phyloP scores from a whole-genome alignment of 2,113 vertebrate genomes.

The Petaurus breviceps region DNA sequence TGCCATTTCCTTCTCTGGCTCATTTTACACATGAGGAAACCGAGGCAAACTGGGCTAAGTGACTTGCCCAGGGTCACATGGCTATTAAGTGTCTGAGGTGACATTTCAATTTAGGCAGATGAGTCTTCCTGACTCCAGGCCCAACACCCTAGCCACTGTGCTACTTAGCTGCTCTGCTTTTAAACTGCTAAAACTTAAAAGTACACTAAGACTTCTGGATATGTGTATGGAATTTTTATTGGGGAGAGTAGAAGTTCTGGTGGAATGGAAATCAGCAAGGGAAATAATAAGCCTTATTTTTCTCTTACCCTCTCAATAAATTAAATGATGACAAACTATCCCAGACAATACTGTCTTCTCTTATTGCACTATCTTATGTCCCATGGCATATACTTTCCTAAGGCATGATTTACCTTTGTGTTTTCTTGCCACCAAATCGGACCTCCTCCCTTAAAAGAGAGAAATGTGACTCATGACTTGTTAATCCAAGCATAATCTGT shows the following conservation, averaged over 20 bases:
- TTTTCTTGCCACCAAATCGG: constrained; percentile 97
- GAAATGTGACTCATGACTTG: constrained; percentile 97
- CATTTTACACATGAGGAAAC: not conserved
- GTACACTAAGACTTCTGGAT: too few relatives aligned
- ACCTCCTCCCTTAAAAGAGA: constrained; percentile 99
- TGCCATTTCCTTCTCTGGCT: not conserved
- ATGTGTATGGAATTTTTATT: too few relatives aligned
- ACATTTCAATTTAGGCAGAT: too few relatives aligned
- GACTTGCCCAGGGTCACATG: not conserved
- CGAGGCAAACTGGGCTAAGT: not conserved
- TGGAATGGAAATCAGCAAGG: too few relatives aligned
- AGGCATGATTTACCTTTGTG: constrained; percentile 90
- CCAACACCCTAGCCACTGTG: too few relatives aligned
- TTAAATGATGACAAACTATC: not conserved
- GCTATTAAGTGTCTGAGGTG: not conserved
- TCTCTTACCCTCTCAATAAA: not conserved
- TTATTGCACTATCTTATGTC: not conserved
- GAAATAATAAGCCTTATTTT: not conserved
- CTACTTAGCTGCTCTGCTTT: too few relatives aligned
- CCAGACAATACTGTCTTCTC: not conserved
- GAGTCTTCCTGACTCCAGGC: too few relatives aligned
- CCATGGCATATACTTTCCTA: constrained; percentile 41
- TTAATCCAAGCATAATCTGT: constrained; percentile 98
- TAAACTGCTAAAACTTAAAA: too few relatives aligned
- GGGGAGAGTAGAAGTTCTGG: too few relatives aligned